Evolutionary conservation across 2,888 invertebrate genomes (phyloP).

Genomic region (Caenorhabditis angaria): DNA sequence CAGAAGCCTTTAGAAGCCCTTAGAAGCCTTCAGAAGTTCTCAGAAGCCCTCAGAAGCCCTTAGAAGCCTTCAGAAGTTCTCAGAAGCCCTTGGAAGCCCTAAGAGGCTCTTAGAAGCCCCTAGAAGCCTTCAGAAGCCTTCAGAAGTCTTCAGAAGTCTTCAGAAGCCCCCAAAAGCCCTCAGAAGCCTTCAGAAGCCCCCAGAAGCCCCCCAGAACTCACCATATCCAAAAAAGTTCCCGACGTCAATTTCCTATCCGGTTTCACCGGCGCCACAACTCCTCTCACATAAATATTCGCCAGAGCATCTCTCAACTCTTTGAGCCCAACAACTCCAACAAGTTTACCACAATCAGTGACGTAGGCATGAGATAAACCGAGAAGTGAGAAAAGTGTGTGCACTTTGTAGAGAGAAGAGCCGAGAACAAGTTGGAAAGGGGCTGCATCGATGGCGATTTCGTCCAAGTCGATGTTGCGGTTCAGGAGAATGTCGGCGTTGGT

Average conservation of each 20-base stretch:
- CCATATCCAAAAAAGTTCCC: slow-evolving; percentile 35
- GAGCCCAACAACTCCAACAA: slow-evolving; percentile 60
- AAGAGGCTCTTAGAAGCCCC: too few species aligned
- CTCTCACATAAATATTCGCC: slow-evolving; percentile 57
- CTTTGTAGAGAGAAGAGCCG: slow-evolving; percentile 59
- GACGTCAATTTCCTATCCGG: slow-evolving; percentile 47
- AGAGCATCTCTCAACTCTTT: slow-evolving; percentile 60
- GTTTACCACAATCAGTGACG: slow-evolving; percentile 58
- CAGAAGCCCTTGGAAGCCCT: too few species aligned
- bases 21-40: too few species aligned
- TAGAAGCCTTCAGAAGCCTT: too few species aligned
- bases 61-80: too few species aligned
- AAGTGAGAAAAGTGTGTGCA: slow-evolving; percentile 60
- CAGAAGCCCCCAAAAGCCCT: too few species aligned
- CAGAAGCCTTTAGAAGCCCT: too few species aligned
- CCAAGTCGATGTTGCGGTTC: slow-evolving; percentile 52
- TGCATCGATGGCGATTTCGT: slow-evolving; percentile 58
- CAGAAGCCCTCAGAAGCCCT: too few species aligned
- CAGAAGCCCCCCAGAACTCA: too few species aligned
- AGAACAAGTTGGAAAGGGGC: slow-evolving; percentile 62
- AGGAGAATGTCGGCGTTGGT: slow-evolving; percentile 46
- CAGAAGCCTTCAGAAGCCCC: too few species aligned
- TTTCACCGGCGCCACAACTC: slow-evolving; percentile 50
- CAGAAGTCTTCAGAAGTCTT: too few species aligned
- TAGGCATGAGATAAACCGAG: slow-evolving; percentile 61